Evolutionary conservation across 1,140 invertebrate genomes (phyloP).

Genomic region (Microplitis demolitor): DNA sequence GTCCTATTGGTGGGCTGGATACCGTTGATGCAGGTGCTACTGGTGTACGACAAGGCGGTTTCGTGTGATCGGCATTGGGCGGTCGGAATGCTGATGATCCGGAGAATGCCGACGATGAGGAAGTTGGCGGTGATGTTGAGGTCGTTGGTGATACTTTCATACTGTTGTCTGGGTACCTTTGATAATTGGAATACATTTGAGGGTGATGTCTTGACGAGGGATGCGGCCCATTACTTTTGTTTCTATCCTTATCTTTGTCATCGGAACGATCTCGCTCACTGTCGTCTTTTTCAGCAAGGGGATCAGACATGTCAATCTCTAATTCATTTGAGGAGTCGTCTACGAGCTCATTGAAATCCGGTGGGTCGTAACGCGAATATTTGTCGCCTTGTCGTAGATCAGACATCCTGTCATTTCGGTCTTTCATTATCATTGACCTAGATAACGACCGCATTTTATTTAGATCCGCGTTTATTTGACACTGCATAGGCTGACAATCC

Average conservation of each 20-base stretch:
- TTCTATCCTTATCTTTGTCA: constrained; percentile 58
- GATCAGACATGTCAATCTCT: constrained; percentile 79
- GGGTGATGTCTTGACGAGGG: constrained; percentile 42
- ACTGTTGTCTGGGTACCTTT: constrained; percentile 46
- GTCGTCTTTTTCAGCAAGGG: constrained; percentile 60
- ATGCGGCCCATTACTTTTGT: constrained; percentile 57
- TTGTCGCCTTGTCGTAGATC: constrained; percentile 47
- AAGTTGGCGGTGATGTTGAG: constrained; percentile 42
- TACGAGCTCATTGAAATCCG: constrained; percentile 79
- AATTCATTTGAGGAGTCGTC: constrained; percentile 80
- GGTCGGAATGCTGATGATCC: constrained; percentile 77
- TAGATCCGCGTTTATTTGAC: constrained; percentile 37
- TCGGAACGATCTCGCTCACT: constrained; percentile 57
- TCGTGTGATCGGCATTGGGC: constrained; percentile 62
- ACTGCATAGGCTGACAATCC: constrained; percentile 61
- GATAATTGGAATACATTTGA: constrained; percentile 45
- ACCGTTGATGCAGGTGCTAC: constrained; percentile 43
- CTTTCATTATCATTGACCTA: constrained; percentile 43
- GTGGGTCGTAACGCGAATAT: constrained; percentile 69
- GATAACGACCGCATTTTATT: constrained; percentile 35
- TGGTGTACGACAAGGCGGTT: constrained; percentile 50
- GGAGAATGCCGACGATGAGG: constrained; percentile 67
- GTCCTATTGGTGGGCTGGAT: constrained; percentile 63
- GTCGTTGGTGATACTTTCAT: constrained; percentile 45
- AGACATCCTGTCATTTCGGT: constrained; percentile 49